phyloP scores from a whole-genome alignment of 2,888 invertebrate species.

The Scaptomyza cyrtandrae region DNA sequence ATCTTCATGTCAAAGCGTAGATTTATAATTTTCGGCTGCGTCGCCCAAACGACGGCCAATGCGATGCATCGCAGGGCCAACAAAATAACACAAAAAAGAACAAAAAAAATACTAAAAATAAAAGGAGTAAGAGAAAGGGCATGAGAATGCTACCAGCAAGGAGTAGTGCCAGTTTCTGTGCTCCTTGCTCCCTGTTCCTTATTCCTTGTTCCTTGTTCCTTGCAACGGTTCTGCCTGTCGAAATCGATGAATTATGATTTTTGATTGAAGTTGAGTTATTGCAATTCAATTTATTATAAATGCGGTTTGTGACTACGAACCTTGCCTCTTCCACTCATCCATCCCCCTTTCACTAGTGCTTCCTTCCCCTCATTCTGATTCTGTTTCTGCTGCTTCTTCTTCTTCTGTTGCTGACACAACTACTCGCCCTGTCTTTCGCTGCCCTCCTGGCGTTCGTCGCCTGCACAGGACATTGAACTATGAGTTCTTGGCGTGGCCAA shows the following conservation, averaged over 20 bases:
- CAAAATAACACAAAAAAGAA: constrained; percentile 37
- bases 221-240: constrained; percentile 70
- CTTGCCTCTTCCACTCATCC: constrained; percentile 13
- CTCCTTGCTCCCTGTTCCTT: constrained; percentile 23
- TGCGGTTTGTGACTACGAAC: constrained; percentile 71
- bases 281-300: constrained; percentile 82
- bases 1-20: constrained; percentile 82
- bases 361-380: neutral
- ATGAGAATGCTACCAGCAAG: constrained; percentile 2
- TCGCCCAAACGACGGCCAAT: constrained; percentile 47
- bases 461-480: constrained; percentile 81
- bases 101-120: neutral
- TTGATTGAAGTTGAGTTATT: constrained; percentile 84
- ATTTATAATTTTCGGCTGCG: constrained; percentile 81
- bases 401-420: constrained; percentile 31
- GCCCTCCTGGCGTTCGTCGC: constrained; percentile 34
- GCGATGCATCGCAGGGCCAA: constrained; percentile 50
- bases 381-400: neutral
- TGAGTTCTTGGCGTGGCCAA: constrained; percentile 73
- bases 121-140: neutral
- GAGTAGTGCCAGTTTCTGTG: constrained; percentile 11
- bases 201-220: constrained; percentile 25
- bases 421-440: constrained; percentile 1
- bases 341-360: neutral
- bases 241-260: constrained; percentile 83